Base-by-base conservation (phyloP, 2,888 invertebrate genomes). In the Maniola hyperantus region DNA sequence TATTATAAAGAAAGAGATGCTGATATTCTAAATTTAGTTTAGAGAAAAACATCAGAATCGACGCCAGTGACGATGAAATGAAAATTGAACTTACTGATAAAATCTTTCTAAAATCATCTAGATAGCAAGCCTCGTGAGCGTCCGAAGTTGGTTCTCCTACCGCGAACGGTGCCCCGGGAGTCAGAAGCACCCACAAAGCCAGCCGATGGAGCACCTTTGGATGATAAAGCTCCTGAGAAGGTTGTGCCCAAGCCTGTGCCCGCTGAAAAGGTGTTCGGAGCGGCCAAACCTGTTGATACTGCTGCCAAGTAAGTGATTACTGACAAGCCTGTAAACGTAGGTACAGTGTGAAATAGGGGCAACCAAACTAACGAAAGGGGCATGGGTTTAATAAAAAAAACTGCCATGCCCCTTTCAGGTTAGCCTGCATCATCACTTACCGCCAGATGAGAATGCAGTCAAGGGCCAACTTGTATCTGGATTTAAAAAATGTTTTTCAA, bases 201-300 rank as follows among this genome's bases (percentile, higher is more conserved):
- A 0, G 93, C 88, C 0, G 88, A 85, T 65, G 87, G 84, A 13
- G 84, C 83, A 0, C 73, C 75, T 66, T 82, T 69, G 8, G 81
- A 80, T 0, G 82, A 81, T 2, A 77, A 78, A 61, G 73, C 70
- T 7, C 70, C 79, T 0, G 86, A 85, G 1, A 84, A 85, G 64
- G 84, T 73, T 75, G 81, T 87, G 46, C 83, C 93, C n/a, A 84
- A 92, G 64, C 93, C 94, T 10, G 93, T 93, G 61, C 89, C 95
- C 1, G 93, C 95, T 0, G 94, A 95, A 57, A 96, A 96, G 66
- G 98, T 99, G 74, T 99, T 99, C 83, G 99, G 99, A n/a, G 96
- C 95, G 39, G 99, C 99, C 18, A 97, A 97, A 83, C 99, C 99
- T 0, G 99, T 99, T 0, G 98, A 99, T 83, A 99, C 99, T 1